Evolutionary conservation across 2,797 vertebrate genomes (phyloP).

Genomic region (Anguilla megastoma): DNA sequence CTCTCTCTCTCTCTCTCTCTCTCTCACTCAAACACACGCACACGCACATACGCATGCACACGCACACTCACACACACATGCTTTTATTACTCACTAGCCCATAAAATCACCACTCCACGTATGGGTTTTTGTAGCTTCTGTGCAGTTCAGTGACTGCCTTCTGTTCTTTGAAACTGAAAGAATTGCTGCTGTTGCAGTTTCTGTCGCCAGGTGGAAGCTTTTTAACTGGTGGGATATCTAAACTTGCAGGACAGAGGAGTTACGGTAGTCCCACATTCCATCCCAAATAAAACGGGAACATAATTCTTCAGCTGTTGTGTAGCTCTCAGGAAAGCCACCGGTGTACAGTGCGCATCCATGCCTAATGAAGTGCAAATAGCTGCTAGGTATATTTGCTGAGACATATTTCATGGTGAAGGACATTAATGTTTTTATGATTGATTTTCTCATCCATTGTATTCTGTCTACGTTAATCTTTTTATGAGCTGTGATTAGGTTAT

Average conservation of each 20-base stretch:
- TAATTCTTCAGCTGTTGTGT: slow-evolving; percentile 63
- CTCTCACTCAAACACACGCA: too few relatives aligned
- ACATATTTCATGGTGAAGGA: not conserved
- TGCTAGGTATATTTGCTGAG: slow-evolving; percentile 56
- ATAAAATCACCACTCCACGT: not conserved
- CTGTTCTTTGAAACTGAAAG: slow-evolving; percentile 29
- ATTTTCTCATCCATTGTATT: slow-evolving; percentile 21
- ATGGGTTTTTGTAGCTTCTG: not conserved
- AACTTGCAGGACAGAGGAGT: slow-evolving; percentile 40
- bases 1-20: too few relatives aligned
- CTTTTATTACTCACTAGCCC: not conserved
- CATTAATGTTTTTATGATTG: slow-evolving; percentile 10
- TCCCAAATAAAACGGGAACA: slow-evolving; percentile 64
- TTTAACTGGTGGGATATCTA: slow-evolving; percentile 25
- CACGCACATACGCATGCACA: not conserved
- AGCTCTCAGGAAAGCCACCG: slow-evolving; percentile 30
- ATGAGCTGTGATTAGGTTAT: not conserved
- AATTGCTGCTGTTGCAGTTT: slow-evolving; percentile 19
- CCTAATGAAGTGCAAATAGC: slow-evolving; percentile 71
- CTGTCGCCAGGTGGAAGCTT: slow-evolving; percentile 27
- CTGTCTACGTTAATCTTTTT: slow-evolving; percentile 2
- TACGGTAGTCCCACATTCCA: slow-evolving; percentile 62
- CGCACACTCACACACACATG: not conserved
- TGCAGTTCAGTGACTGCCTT: not conserved
- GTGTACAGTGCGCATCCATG: slow-evolving; percentile 59